Base-by-base conservation (phyloP, 2,797 vertebrate genomes). In the Cossypha caffra region DNA sequence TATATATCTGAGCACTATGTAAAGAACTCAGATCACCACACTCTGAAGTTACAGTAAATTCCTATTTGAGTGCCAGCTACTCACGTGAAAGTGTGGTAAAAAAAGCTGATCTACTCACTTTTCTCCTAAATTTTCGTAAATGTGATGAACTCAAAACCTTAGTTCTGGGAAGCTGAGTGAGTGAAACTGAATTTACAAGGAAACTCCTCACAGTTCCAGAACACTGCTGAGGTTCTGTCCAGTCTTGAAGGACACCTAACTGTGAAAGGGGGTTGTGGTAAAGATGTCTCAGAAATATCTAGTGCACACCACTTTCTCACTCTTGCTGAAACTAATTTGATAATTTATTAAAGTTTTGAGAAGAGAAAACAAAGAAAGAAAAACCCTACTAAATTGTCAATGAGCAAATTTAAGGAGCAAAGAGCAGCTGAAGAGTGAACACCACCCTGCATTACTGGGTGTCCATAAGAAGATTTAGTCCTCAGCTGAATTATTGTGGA, bases 61-160 rank as follows among this genome's bases (percentile, higher is more conserved):
- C 69, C 77, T 52, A 17, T 88, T 90, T 79, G 33, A 86, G 35
- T 67, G 38, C 63, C 67, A 86, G 54, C 38, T 94, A 77, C 67
- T 91, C 58, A 29, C 47, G 42, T 59, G 93, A 64, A 95, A 92
- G 16, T 40, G 26, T 67, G 42, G 31, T 63, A 93, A 96, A 59
- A 96, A 95, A 97, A 96, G 42, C 69, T 89, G 58, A 17, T 79
- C n/a, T 5, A 15, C 23, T 40, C 48, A 75, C 24, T 90, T 95
- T 59, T n/a, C 66, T 76, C 64, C 62, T 48, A 38, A 50, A 64
- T 95, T 95, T 94, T 97, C 86, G 90, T 94, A 91, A 96, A 88
- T 10, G 8, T 58, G 72, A 61, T 87, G 88, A 71, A 81, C 35
- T 79, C 95, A 82, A 88, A 95, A n/a, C 42, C 86, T 71, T 68